A percentile compares a stretch with the other conserved stretches of the same genome.
phyloP scores from a whole-genome alignment of 2,113 vertebrate species.

The Pogonocichla stellata region DNA sequence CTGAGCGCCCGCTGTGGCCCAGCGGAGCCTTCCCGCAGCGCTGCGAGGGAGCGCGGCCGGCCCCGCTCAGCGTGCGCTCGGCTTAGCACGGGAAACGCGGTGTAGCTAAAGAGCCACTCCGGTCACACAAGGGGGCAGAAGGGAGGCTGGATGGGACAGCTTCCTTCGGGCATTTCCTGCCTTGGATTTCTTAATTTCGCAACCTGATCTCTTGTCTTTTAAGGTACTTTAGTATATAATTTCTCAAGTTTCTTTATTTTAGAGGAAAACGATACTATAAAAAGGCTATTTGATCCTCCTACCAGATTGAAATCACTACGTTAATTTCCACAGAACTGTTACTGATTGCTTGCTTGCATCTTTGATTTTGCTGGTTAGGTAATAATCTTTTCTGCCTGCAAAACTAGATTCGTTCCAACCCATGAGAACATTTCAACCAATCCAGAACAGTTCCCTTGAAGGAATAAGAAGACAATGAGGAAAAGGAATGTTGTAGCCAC shows the following conservation, averaged over 20 bases:
- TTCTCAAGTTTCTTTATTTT: constrained; percentile 7
- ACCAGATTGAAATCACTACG: background rate
- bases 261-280: background rate
- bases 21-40: background rate
- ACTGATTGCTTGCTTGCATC: background rate
- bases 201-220: background rate
- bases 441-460: background rate
- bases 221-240: background rate
- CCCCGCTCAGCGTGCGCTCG: background rate
- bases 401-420: background rate
- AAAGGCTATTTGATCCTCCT: constrained; percentile 9
- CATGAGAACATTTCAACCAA: background rate
- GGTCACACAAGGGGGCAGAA: background rate
- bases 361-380: background rate
- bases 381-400: background rate
- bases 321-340: background rate
- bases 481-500: background rate
- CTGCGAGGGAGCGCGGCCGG: background rate
- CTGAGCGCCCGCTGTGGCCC: background rate
- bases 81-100: rapidly evolving
- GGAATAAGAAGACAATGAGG: background rate
- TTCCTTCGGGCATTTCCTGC: constrained; percentile 3
- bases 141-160: background rate
- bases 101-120: rapidly evolving
- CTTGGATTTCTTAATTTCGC: background rate